These are phyloP conservation scores for Drosophila rufa DNA, from an alignment of 1,140 invertebrate genomes.

Conservation along the genomic window DNA sequence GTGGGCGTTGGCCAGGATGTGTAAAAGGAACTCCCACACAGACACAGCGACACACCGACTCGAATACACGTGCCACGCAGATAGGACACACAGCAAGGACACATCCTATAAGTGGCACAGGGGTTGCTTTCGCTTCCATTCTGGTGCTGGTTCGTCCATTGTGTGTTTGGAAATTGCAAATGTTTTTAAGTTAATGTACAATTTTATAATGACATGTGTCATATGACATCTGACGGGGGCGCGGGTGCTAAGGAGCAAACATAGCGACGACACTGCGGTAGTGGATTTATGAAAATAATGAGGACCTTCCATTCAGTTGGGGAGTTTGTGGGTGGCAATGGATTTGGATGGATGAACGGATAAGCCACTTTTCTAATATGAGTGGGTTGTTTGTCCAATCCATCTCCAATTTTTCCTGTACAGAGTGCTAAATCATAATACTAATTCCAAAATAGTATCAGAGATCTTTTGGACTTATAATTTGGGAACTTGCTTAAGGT, in stretches of 20 bases:
- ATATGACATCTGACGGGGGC: constrained; percentile 41
- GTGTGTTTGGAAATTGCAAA: constrained; percentile 73
- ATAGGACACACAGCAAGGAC: constrained; percentile 27
- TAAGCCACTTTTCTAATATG: background rate
- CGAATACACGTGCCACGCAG: constrained; percentile 57
- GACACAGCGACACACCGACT: constrained; percentile 1
- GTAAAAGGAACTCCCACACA: constrained; percentile 45
- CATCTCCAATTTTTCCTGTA: no score
- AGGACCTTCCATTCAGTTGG: constrained; percentile 6
- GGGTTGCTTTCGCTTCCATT: constrained; percentile 54
- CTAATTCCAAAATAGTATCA: no score
- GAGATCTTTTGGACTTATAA: no score
- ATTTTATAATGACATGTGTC: constrained; percentile 80
- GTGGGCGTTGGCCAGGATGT: constrained; percentile 60
- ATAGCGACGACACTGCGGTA: constrained; percentile 5
- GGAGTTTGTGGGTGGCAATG: background rate
- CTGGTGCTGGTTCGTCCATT: constrained; percentile 46
- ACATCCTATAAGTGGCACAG: constrained; percentile 67
- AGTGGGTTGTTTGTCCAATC: background rate
- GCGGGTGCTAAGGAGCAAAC: constrained; percentile 10
- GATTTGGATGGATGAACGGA: constrained; percentile 1
- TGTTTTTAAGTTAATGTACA: constrained; percentile 83
- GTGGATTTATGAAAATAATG: constrained; percentile 9
- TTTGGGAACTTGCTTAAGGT: no score
- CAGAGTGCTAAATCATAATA: no score